Evolutionary conservation across 1,140 invertebrate species (phyloP), one percentile per base, ranked within the genome.

Genomic region (Penaeus indicus): DNA sequence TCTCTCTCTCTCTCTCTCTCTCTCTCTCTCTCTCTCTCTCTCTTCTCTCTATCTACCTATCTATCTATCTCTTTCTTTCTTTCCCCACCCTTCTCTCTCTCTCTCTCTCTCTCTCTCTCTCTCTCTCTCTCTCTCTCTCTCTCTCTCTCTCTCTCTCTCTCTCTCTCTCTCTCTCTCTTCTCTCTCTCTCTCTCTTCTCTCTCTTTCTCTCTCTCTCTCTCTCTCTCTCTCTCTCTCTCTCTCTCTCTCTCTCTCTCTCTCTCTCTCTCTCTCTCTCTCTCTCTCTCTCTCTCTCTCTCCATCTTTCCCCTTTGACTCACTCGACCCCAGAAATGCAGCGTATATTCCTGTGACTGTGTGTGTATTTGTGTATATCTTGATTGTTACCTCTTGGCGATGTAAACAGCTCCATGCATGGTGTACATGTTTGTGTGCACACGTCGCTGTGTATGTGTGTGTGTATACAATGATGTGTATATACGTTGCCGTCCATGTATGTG

Each of bases 81-180:
- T 18, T 63, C 61, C 18, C 27, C 32, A n/a, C 27, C 27, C 27
- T 22, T 5, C 18, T 19, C 0, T 78, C 38, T 63, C 42, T 63
- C 80, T 82, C 42, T 82, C 61, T 63, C 80, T 82, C 42, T 63
- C 61, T 63, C 80, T 82, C 80, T 63, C 80, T 61, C 42, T 82
- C 47, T 82, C 61, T 82, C 80, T 82, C 80, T 63, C 42, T 63
- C 80, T 82, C 80, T 63, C 61, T 63, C 80, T 82, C 80, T 63
- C 61, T 82, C 80, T 82, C 80, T 82, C 61, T 63, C 80, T 82
- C 1, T 27, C n/a, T 54, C 78, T 80, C n/a, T 54, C n/a, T 80
- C 78, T 80, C 32, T 18, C n/a, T n/a, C 47, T 47, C 18, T n/a
- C n/a, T n/a, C 47, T 47, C 18, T 80, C n/a, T 11, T 80, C n/a